Evolutionary conservation across 2,113 vertebrate species (phyloP).

Genomic region (Aphyosemion australe): DNA sequence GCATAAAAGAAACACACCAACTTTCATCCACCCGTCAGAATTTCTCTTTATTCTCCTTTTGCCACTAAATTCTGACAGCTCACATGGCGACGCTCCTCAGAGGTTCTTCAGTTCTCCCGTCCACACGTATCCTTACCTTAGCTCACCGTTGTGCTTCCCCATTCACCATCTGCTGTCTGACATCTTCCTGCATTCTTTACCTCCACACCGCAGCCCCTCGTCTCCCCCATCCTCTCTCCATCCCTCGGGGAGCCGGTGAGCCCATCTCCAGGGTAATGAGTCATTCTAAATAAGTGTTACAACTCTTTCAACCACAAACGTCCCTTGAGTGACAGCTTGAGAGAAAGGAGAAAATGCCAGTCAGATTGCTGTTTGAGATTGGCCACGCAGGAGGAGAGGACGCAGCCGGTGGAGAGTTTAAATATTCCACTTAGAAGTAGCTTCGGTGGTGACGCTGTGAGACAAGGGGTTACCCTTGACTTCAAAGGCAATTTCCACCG

Average conservation of each 20-base stretch:
- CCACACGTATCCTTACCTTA: not conserved
- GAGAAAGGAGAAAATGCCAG: slow-evolving; percentile 53
- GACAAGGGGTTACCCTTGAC: slow-evolving; percentile 23
- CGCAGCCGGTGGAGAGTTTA: slow-evolving; percentile 44
- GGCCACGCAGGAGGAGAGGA: slow-evolving; percentile 22
- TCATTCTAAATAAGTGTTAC: slow-evolving; percentile 50
- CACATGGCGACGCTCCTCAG: not conserved
- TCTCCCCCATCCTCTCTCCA: slow-evolving; percentile 14
- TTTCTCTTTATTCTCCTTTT: not conserved
- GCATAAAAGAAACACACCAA: slow-evolving; percentile 6
- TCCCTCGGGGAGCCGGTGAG: slow-evolving; percentile 11
- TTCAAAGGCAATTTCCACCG: slow-evolving; percentile 39
- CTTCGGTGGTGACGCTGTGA: slow-evolving; percentile 18
- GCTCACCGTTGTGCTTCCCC: slow-evolving; percentile 13
- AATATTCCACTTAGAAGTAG: slow-evolving; percentile 55
- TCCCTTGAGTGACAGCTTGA: slow-evolving; percentile 59
- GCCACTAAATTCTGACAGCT: slow-evolving; percentile 1
- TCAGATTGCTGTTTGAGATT: slow-evolving; percentile 61
- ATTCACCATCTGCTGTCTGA: slow-evolving; percentile 23
- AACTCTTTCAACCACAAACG: slow-evolving; percentile 55
- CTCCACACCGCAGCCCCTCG: slow-evolving; percentile 1
- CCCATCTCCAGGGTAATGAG: slow-evolving; percentile 50
- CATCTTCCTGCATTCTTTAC: slow-evolving; percentile 1
- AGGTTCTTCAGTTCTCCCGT: not conserved
- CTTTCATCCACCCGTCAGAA: not conserved